A percentile compares a stretch with the other conserved stretches of the same genome.
Conservation (phyloP, 1,140 invertebrate species). For the Mercenaria mercenaria region DNA sequence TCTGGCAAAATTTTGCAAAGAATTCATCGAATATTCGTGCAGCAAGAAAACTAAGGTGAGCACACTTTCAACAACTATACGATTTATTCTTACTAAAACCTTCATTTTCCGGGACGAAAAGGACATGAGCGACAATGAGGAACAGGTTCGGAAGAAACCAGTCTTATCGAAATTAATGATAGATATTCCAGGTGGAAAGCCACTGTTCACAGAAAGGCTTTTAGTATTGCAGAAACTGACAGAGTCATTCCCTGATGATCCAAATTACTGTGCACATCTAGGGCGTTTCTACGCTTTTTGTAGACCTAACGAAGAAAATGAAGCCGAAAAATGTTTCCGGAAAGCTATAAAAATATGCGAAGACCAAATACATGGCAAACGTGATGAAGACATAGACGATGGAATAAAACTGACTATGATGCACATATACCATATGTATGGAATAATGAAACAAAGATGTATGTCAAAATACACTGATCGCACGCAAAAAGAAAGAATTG, state of each 20-base stretch:
- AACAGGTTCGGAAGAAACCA: constrained; percentile 56
- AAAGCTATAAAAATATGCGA: constrained; percentile 64
- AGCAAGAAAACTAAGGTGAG: constrained; percentile 49
- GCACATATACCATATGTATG: constrained; percentile 73
- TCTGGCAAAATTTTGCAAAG: constrained; percentile 56
- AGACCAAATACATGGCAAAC: constrained; percentile 33
- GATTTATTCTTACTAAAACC: constrained; percentile 68
- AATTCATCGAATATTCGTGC: constrained; percentile 70
- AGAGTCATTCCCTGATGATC: constrained; percentile 68
- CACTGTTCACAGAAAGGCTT: constrained; percentile 63
- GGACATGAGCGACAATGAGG: constrained; percentile 65
- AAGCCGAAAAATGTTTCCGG: constrained; percentile 68
- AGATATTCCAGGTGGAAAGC: constrained; percentile 65
- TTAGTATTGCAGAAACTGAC: constrained; percentile 66
- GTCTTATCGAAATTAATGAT: constrained; percentile 66
- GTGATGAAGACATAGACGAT: constrained; percentile 57
- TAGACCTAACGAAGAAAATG: constrained; percentile 62
- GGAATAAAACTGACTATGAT: constrained; percentile 58
- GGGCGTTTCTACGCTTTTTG: constrained; percentile 71
- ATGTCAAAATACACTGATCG: constrained; percentile 59
- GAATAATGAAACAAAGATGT: constrained; percentile 61
- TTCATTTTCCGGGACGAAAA: constrained; percentile 71
- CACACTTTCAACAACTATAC: constrained; percentile 55
- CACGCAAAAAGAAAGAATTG: constrained; percentile 48
- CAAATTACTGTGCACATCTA: constrained; percentile 69